phyloP scores from a whole-genome alignment of 2,888 invertebrate genomes.

The Ashinkailepas kermadecensis region DNA sequence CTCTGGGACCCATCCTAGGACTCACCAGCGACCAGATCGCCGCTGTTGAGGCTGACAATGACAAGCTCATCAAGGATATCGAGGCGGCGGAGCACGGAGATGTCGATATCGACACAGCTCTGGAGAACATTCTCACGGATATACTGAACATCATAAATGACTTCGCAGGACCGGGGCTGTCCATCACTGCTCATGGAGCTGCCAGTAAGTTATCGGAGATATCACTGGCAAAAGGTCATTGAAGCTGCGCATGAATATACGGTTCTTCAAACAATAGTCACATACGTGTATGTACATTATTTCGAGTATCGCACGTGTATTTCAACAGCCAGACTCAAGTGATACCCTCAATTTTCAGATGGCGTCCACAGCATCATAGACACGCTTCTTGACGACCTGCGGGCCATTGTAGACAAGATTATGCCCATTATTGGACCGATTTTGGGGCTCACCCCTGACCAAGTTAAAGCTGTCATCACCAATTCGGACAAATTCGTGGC shows the following conservation, averaged over 20 bases:
- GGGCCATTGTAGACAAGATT: background rate
- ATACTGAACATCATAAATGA: background rate
- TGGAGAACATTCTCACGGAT: background rate
- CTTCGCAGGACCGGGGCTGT: background rate
- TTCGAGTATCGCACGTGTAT: no score
- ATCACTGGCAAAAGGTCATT: no score
- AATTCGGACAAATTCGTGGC: background rate
- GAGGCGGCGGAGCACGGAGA: background rate
- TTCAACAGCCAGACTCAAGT: no score
- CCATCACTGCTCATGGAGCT: no score
- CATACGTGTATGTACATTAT: no score
- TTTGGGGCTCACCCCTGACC: background rate
- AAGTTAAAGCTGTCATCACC: background rate
- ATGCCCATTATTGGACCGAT: background rate
- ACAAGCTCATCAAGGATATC: constrained; percentile 1
- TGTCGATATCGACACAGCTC: background rate
- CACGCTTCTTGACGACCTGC: no score
- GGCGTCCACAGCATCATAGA: no score
- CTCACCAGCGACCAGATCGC: background rate
- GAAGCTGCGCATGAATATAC: no score
- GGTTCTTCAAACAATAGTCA: no score
- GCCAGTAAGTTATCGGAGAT: no score
- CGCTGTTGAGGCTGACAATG: background rate
- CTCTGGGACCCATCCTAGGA: background rate
- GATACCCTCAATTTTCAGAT: no score